Conservation (phyloP, 2,797 vertebrate species). For the Phataginus tricuspis region DNA sequence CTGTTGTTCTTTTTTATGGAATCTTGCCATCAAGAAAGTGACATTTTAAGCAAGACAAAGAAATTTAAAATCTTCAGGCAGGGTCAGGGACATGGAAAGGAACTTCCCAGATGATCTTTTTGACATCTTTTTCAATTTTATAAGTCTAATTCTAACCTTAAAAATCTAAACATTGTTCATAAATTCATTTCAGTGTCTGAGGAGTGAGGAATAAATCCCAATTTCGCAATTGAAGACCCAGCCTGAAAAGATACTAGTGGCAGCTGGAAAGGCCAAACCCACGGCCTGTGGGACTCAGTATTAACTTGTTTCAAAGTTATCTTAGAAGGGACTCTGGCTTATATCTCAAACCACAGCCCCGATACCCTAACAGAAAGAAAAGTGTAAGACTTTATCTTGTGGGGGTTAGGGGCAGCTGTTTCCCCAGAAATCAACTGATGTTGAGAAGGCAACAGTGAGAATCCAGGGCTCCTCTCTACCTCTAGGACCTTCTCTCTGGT, state of each 20-base stretch:
- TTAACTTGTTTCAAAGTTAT: not conserved
- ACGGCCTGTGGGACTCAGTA: not conserved
- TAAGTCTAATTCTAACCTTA: constrained; percentile 6
- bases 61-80: not conserved
- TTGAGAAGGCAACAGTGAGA: not conserved
- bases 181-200: constrained; percentile 1
- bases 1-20: not conserved
- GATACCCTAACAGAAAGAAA: not conserved
- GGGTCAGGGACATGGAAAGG: not conserved
- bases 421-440: not conserved
- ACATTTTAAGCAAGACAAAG: constrained; percentile 15
- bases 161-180: constrained; percentile 2
- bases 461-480: not conserved
- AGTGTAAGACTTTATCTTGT: not conserved
- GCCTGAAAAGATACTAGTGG: not conserved
- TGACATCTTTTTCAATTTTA: not conserved
- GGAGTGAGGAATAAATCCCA: not conserved
- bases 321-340: not conserved
- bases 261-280: not conserved
- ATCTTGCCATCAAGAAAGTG: not conserved
- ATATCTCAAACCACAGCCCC: not conserved
- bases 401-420: not conserved
- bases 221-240: not conserved
- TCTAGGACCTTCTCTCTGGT: constrained; percentile 5
- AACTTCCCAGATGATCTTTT: not conserved